Percentiles rank a stretch among this genome's conserved stretches.
phyloP scores from a whole-genome alignment of 1,140 invertebrate species.

The fruit fly (Drosophila melanogaster) region DNA sequence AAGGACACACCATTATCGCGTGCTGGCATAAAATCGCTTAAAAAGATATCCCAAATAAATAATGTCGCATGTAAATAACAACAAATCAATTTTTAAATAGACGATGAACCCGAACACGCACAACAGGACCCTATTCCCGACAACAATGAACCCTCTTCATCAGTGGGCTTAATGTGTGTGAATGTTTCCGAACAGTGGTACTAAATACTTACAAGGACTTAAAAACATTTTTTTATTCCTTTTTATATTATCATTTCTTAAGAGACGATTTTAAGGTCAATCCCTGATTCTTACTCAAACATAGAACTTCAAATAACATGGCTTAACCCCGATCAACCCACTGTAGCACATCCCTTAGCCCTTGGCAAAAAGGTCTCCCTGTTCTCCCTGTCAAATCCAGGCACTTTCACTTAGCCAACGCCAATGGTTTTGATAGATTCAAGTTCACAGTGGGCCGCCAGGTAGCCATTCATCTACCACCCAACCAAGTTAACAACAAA shows the following conservation, averaged over 20 bases:
- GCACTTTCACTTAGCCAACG: constrained; percentile 43
- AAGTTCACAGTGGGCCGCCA: constrained; percentile 61
- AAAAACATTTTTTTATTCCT: no score
- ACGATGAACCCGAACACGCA: constrained; percentile 38
- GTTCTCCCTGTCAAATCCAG: constrained; percentile 55
- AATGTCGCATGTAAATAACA: constrained; percentile 79
- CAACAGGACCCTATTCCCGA: constrained; percentile 21
- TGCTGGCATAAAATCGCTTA: constrained; percentile 35
- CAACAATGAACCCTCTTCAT: constrained; percentile 70
- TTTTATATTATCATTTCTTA: no score
- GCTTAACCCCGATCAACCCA: neutral
- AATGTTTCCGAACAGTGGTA: constrained; percentile 19
- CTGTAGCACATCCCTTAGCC: constrained; percentile 9
- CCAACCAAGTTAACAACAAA: neutral
- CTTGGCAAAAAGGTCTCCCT: constrained; percentile 14
- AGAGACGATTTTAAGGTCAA: no score
- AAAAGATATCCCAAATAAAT: constrained; percentile 67
- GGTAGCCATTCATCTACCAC: constrained; percentile 45
- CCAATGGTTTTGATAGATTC: constrained; percentile 62
- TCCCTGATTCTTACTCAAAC: no score
- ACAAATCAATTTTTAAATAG: constrained; percentile 81
- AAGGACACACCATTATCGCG: constrained; percentile 64
- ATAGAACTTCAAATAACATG: neutral
- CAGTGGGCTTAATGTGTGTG: constrained; percentile 12
- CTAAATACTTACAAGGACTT: no score